These are phyloP conservation scores for Setophaga coronata DNA, from an alignment of 2,113 vertebrate genomes.

Conservation along the genomic window DNA sequence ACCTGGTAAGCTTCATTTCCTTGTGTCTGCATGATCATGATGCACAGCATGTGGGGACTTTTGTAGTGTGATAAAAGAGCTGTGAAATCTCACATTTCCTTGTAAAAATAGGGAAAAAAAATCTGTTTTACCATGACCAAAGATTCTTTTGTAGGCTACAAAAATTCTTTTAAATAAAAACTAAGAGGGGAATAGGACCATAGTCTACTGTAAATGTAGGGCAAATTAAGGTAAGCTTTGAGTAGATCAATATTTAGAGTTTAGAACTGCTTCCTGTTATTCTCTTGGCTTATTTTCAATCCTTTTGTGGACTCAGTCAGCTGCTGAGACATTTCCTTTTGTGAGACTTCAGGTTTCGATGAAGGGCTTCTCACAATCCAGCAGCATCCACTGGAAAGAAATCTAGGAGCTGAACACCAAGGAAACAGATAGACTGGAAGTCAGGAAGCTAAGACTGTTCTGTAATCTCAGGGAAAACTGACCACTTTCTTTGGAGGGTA, in stretches of 20 bases:
- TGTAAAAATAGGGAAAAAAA: background rate
- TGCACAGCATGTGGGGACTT: background rate
- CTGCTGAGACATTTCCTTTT: slow-evolving; percentile 8
- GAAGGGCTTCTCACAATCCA: background rate
- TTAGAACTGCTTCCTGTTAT: slow-evolving; percentile 46
- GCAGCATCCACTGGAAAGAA: background rate
- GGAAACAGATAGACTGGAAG: background rate
- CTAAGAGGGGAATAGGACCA: background rate
- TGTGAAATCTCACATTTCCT: slow-evolving; percentile 22
- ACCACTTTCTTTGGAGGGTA: background rate
- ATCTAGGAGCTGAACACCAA: background rate
- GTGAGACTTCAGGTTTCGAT: background rate
- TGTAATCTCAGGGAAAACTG: background rate
- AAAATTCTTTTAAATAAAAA: background rate
- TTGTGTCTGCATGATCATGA: background rate
- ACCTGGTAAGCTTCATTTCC: slow-evolving; percentile 29
- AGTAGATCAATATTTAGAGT: background rate
- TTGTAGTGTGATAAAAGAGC: background rate
- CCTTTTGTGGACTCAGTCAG: background rate
- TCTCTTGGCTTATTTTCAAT: slow-evolving; percentile 1
- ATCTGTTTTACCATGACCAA: background rate
- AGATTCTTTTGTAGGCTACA: background rate
- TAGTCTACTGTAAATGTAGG: background rate
- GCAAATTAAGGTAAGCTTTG: background rate
- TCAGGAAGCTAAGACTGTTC: background rate